Evolutionary conservation across 92 coral and sea anemone genomes (phyloP).

Genomic region (Epizoanthus fatuus): DNA sequence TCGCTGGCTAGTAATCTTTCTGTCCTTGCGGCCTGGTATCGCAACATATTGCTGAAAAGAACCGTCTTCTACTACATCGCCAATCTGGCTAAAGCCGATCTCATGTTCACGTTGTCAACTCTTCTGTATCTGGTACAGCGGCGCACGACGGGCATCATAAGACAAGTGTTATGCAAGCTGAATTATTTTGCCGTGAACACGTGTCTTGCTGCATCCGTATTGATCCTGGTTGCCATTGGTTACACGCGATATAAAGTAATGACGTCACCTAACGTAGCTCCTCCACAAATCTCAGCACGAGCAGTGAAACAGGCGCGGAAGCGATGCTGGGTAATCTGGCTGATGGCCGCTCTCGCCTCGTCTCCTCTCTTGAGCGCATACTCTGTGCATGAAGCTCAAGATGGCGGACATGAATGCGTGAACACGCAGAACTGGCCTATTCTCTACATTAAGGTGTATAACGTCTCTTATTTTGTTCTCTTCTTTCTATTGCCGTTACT

Average conservation of each 20-base stretch:
- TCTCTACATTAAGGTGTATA: not conserved
- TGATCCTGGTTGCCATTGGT: constrained; percentile 20
- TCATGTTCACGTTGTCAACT: too few relatives aligned
- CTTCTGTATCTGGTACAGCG: too few relatives aligned
- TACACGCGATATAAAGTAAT: not conserved
- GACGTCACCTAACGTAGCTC: not conserved
- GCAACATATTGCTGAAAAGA: too few relatives aligned
- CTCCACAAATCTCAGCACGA: not conserved
- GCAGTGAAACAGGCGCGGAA: not conserved
- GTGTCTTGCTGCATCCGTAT: not conserved
- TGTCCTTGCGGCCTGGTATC: too few relatives aligned
- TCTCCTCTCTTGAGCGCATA: constrained; percentile 4
- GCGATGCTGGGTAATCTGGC: constrained; percentile 16
- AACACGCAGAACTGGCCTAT: constrained; percentile 7
- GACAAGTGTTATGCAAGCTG: not conserved
- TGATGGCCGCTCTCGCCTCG: not conserved
- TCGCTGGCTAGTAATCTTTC: too few relatives aligned
- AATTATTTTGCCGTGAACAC: not conserved
- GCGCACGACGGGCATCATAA: too few relatives aligned
- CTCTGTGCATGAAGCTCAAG: not conserved
- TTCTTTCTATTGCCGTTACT: constrained; percentile 1
- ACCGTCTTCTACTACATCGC: too few relatives aligned
- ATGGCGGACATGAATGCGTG: not conserved
- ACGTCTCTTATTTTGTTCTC: not conserved
- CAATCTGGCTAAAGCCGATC: too few relatives aligned